Base-by-base conservation (phyloP, 1,140 invertebrate genomes). In the Physella acuta region DNA sequence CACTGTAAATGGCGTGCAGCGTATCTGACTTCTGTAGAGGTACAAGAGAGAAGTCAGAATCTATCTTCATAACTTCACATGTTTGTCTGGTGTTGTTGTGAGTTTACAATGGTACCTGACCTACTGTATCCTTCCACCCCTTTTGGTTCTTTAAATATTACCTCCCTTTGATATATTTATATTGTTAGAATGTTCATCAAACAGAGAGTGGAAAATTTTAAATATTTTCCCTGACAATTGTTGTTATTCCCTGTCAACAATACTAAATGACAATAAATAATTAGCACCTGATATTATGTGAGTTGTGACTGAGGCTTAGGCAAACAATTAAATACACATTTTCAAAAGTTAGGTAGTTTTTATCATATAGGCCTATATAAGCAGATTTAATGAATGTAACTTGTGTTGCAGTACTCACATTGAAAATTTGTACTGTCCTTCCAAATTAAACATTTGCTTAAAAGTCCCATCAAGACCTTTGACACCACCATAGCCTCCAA, bases 361-460 rank as follows among this genome's bases (percentile, higher is more conserved):
- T 4, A 34, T 20, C 11, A n/a, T 0, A 26, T 30, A 59, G 1
- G 14, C n/a, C 39, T n/a, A 60, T 14, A 59, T n/a, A 39, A 5
- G 20, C 49, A n/a, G n/a, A 61, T 24, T 1, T 16, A 51, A 33
- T 17, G 26, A n/a, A 4, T 16, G 24, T 20, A 59, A 58, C 0
- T 20, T 60, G 24, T 30, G 8, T 33, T 26, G 17, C 20, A 37
- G 36, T 30, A 75, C 77, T 81, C 75, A 84, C 83, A 82, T 70
- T 52, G 81, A 81, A 82, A 85, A 85, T 66, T 84, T 82, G 71
- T 84, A 85, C 65, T 85, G 81, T 71, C 83, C 83, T 52, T 78
- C 78, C 49, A 82, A 61, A 58, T 78, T 82, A 71, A 85, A 84
- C 75, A 80, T 77, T 55, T 83, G 80, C 51, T 79, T 71, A 76